Base-by-base conservation (phyloP, 92 coral and sea anemone species). In the Muricea muricata region DNA sequence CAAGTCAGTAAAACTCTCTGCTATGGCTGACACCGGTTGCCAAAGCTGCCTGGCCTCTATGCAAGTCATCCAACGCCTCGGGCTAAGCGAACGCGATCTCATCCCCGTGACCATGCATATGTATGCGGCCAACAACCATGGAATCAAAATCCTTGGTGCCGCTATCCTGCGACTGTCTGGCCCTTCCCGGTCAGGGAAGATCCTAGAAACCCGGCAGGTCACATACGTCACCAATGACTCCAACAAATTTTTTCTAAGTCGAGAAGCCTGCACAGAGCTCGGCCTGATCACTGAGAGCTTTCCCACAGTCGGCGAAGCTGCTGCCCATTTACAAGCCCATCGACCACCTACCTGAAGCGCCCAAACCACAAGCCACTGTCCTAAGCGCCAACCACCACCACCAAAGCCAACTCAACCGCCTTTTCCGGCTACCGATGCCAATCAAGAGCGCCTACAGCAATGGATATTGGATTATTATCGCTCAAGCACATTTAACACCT, bases 11-110 rank as follows among this genome's bases (percentile, higher is more conserved):
- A 66, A 40, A 73, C 81, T 85, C 31, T 76, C 90, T 3, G 91
- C 86, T 1, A 92, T 90, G 93, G 95, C 95, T 1, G 89, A 89
- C 87, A 86, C 86, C 0, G 91, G 90, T 73, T 89, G 90, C 81
- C 93, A 89, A 77, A 92, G 93, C 84, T 89, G 95, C 71, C 75
- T 75, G 5, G 80, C 80, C 1, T 29, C 65, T 52, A n/a, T 75
- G 81, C n/a, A 75, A n/a, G 65, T 54, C 5, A 75, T 75, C 66
- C 65, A 34, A 48, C 39, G 66, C 8, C 45, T 75, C 30, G 41
- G 67, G 8, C 61, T 75, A 1, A 52, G 45, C 0, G 23, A 52
- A 48, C 40, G 30, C 2, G 67, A 58, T 24, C 83, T 84, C 7
- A 58, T 75, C 24, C 83, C 83, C 13, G 83, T 60, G 1, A 75